Conservation (phyloP, 2,113 vertebrate genomes). For the Sclerurus mexicanus region DNA sequence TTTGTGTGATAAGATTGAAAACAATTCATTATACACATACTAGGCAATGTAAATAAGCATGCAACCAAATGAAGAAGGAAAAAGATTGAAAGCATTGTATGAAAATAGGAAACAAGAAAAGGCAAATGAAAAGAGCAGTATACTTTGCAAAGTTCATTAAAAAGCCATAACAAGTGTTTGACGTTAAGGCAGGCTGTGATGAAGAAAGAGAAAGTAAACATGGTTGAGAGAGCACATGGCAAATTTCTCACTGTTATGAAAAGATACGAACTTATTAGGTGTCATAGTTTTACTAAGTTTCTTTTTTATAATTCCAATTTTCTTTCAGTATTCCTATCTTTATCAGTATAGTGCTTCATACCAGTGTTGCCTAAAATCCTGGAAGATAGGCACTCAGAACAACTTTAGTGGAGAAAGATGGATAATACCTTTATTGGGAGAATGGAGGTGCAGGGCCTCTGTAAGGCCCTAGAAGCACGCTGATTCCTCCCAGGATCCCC, state of each 20-base stretch:
- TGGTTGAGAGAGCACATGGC: background rate
- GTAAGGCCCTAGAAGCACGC: too few relatives aligned
- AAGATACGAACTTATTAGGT: background rate
- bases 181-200: background rate
- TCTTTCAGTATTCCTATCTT: background rate
- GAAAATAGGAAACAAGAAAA: background rate
- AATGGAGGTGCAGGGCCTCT: too few relatives aligned
- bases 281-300: background rate
- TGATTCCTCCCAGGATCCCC: too few relatives aligned
- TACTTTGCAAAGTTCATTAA: background rate
- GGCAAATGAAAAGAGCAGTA: background rate
- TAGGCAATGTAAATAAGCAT: background rate
- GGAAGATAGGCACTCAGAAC: too few relatives aligned
- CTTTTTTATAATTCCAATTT: background rate
- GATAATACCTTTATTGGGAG: too few relatives aligned
- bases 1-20: background rate
- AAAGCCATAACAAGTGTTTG: background rate
- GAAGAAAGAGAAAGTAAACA: background rate
- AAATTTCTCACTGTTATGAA: background rate
- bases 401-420: too few relatives aligned
- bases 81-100: background rate
- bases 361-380: too few relatives aligned
- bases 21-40: background rate
- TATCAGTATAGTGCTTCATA: background rate
- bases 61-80: background rate